A percentile compares a stretch with the other conserved stretches of the same genome.
Evolutionary conservation across 1,140 invertebrate species (phyloP).

Genomic region (Drosophila carrolli): DNA sequence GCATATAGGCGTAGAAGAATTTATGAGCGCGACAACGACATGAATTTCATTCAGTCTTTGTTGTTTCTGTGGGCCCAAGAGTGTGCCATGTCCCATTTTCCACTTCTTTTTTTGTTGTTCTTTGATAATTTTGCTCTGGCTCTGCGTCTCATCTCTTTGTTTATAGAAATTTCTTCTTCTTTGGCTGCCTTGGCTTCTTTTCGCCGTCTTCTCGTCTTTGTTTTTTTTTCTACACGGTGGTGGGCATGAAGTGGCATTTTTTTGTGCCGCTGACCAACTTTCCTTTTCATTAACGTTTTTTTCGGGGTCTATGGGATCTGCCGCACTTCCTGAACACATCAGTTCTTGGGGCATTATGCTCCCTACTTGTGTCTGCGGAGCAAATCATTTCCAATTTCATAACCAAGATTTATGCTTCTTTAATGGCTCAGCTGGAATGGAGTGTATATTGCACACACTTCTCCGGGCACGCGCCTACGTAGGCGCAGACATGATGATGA

Average conservation of each 20-base stretch:
- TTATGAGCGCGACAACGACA: constrained; percentile 57
- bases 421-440: constrained; percentile 27
- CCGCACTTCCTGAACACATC: constrained; percentile 37
- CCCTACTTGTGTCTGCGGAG: constrained; percentile 23
- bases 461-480: constrained; percentile 47
- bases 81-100: constrained; percentile 58
- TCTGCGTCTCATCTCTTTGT: constrained; percentile 38
- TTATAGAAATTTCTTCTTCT: constrained; percentile 53
- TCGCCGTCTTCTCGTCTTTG: constrained; percentile 29
- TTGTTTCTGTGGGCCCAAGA: constrained; percentile 41
- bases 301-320: not conserved
- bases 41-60: constrained; percentile 57
- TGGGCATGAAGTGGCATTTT: constrained; percentile 53
- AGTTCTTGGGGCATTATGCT: constrained; percentile 30
- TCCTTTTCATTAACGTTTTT: constrained; percentile 61
- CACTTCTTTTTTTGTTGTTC: constrained; percentile 44
- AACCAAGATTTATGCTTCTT: constrained; percentile 58
- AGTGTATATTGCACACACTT: constrained; percentile 26
- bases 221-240: constrained; percentile 26
- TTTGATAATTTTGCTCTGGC: constrained; percentile 55
- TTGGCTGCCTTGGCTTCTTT: constrained; percentile 30
- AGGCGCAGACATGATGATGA: constrained; percentile 19
- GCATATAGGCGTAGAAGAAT: constrained; percentile 48
- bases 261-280: constrained; percentile 57
- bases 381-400: constrained; percentile 57